phyloP scores from a whole-genome alignment of 2,888 invertebrate species.

The Nemotelus nigrinus region DNA sequence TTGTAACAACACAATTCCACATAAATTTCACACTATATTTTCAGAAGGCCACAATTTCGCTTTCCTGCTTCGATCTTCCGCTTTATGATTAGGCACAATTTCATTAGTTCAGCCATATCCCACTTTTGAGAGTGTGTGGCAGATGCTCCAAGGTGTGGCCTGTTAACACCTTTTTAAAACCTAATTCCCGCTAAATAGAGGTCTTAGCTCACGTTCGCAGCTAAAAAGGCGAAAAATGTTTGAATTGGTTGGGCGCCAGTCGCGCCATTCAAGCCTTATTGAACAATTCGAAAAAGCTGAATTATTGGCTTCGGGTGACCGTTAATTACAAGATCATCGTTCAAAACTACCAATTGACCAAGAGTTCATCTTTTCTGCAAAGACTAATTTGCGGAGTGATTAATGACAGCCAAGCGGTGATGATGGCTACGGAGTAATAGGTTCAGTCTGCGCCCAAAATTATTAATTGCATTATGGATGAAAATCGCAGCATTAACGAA shows the following conservation, averaged over 20 bases:
- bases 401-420: slow-evolving; percentile 18
- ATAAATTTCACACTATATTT: slow-evolving; percentile 36
- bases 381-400: slow-evolving; percentile 43
- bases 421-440: too few relatives aligned
- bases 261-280: slow-evolving; percentile 35
- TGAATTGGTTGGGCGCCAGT: slow-evolving; percentile 44
- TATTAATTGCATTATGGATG: too few relatives aligned
- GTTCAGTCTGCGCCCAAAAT: too few relatives aligned
- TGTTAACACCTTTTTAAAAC: slow-evolving; percentile 50
- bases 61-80: slow-evolving; percentile 21
- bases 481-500: too few relatives aligned
- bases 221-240: slow-evolving; percentile 35
- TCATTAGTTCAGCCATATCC: slow-evolving; percentile 4
- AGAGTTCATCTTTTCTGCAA: slow-evolving; percentile 32
- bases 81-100: slow-evolving; percentile 40
- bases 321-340: slow-evolving; percentile 46
- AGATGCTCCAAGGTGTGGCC: slow-evolving; percentile 42
- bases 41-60: neutral
- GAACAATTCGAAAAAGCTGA: slow-evolving; percentile 14
- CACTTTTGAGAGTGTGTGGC: slow-evolving; percentile 1
- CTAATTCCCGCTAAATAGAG: slow-evolving; percentile 48
- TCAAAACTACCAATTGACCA: slow-evolving; percentile 44
- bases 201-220: slow-evolving; percentile 38
- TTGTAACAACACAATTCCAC: slow-evolving; percentile 12
- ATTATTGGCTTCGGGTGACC: slow-evolving; percentile 35